Conservation (phyloP, 2,888 invertebrate species). For the Philopedon plagiatum region DNA sequence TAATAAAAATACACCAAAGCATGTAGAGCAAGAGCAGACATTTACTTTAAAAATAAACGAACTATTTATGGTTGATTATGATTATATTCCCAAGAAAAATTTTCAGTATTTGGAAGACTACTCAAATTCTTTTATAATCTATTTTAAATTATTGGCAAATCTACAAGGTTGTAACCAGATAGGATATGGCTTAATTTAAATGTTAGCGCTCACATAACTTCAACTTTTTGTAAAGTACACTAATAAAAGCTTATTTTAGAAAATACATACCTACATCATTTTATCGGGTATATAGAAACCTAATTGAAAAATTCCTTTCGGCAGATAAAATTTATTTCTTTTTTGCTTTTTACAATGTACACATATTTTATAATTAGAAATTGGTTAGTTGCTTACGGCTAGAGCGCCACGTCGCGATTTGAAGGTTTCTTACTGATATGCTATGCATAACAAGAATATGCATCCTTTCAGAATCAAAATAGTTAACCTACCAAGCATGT, state of each 20-base stretch:
- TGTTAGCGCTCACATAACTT: neutral
- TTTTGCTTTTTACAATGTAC: too few species aligned
- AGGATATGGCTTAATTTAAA: neutral
- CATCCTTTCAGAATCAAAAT: too few species aligned
- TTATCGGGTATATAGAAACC: too few species aligned
- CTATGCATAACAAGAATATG: too few species aligned
- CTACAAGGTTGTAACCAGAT: neutral
- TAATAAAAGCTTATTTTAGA: neutral
- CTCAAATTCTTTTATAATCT: neutral
- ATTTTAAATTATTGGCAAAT: conserved; percentile 10
- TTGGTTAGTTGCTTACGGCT: too few species aligned
- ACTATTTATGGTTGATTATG: neutral
- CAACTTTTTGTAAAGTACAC: neutral
- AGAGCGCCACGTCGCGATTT: too few species aligned
- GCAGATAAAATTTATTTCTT: too few species aligned
- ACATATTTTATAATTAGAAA: too few species aligned
- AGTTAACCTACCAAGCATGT: too few species aligned
- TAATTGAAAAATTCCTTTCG: too few species aligned
- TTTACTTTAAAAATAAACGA: neutral
- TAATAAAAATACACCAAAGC: neutral
- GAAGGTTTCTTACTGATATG: too few species aligned
- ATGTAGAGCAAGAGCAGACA: neutral
- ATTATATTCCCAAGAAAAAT: neutral
- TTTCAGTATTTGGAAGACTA: neutral
- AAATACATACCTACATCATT: neutral